Evolutionary conservation across 2,113 vertebrate species (phyloP).

Genomic region (Electrona antarctica): DNA sequence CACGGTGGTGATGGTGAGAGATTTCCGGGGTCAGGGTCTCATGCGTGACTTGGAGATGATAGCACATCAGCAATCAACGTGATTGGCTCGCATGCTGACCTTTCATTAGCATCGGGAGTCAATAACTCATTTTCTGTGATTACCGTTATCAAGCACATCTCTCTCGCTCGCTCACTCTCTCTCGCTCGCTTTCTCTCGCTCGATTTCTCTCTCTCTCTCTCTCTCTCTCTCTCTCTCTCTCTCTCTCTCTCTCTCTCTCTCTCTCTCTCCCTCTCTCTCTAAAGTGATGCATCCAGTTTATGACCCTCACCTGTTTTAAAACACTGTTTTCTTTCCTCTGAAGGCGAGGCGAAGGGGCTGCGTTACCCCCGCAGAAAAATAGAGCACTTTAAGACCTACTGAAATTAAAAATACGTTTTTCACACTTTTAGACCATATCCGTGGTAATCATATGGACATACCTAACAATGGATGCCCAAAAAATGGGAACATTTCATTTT

Average conservation of each 20-base stretch:
- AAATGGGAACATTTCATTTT: no score
- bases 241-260: background rate
- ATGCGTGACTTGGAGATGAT: conserved; percentile 60
- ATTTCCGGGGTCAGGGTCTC: conserved; percentile 42
- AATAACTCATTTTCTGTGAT: conserved; percentile 72
- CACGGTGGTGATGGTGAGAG: conserved; percentile 32
- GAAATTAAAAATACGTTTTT: background rate
- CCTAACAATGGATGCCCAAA: no score
- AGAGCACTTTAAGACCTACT: background rate
- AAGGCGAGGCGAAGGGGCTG: no score
- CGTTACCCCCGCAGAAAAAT: no score
- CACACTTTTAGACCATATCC: background rate
- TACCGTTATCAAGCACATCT: conserved; percentile 65
- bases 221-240: conserved; percentile 21
- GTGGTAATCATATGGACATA: no score
- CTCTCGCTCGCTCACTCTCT: conserved; percentile 8
- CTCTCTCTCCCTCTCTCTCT: conserved; percentile 20
- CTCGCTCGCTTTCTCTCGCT: background rate
- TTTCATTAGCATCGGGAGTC: conserved; percentile 72
- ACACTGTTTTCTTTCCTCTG: no score
- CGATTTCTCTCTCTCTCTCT: background rate
- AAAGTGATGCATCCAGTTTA: conserved; percentile 45
- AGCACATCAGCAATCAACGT: conserved; percentile 31
- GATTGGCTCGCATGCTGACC: conserved; percentile 66
- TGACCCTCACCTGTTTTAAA: conserved; percentile 49